Evolutionary conservation across 2,888 invertebrate genomes (phyloP), one percentile per base, ranked within the genome.

Genomic region (Pyralis farinalis): DNA sequence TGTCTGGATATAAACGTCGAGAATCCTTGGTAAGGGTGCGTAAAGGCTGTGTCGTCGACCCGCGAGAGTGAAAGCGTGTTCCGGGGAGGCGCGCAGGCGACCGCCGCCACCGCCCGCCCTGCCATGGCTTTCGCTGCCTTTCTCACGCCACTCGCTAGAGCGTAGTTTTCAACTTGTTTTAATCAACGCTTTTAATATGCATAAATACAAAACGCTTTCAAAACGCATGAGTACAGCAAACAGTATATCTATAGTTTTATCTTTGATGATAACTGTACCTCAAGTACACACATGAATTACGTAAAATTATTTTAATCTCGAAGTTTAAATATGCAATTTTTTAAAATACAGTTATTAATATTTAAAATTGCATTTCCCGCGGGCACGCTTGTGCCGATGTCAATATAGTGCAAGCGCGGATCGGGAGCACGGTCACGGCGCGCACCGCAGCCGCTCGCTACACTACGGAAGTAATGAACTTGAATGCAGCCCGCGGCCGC

Each of bases 391-490:
- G 40, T 46, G 55, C 53, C 53, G 58, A 59, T 63, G 53, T 65
- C 59, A 62, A 59, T 63, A 59, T 51, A 55, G 53, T 54, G 63
- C 51, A 41, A 43, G 58, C 53, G 51, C 41, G 59, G 63, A 73
- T 76, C 73, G 73, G 63, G 79, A 76, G 81, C 81, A 80, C 75
- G 81, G 81, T 78, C 79, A 79, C 61, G 65, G 74, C 68, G 71
- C 71, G 70, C 73, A 63, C 70, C 65, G 71, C 75, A 71, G 75
- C 4, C 71, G 71, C 62, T 58, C 70, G 63, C 71, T 60, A 72
- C 77, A 77, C 76, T 80, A 85, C 87, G 87, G 86, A 89, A 90
- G 89, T 89, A 87, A 88, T 90, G 88, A 90, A 90, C 89, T 90
- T 90, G 89, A 88, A 85, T 86, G 83, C 86, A 83, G 76, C 76